phyloP scores from a whole-genome alignment of 2,888 invertebrate species.

The Halictus quadricinctus region DNA sequence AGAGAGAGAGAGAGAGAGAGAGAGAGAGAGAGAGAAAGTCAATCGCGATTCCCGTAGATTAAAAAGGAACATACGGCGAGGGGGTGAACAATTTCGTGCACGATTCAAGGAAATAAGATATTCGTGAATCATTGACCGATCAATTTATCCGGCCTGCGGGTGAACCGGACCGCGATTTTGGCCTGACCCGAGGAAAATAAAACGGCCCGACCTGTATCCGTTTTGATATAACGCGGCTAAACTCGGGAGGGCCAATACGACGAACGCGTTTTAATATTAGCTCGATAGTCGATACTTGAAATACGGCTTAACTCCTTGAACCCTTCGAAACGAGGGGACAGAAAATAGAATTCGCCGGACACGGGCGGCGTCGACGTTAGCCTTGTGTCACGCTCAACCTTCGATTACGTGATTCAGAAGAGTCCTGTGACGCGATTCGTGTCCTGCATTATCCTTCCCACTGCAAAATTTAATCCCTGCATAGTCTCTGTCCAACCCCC shows the following conservation, averaged over 20 bases:
- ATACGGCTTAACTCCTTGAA: slow-evolving; percentile 45
- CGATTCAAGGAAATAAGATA: slow-evolving; percentile 8
- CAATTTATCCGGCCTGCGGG: slow-evolving; percentile 7
- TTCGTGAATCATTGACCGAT: slow-evolving; percentile 20
- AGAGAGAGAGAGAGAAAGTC: neutral
- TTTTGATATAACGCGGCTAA: slow-evolving; percentile 62
- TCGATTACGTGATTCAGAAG: neutral
- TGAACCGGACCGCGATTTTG: slow-evolving; percentile 38
- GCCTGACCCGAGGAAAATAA: slow-evolving; percentile 62
- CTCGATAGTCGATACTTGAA: slow-evolving; percentile 63
- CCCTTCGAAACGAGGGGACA: slow-evolving; percentile 45
- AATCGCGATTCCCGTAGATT: neutral
- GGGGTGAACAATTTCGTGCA: neutral
- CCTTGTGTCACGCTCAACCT: neutral
- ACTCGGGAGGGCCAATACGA: slow-evolving; percentile 55
- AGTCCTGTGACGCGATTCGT: neutral
- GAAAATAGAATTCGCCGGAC: slow-evolving; percentile 61
- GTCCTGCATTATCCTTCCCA: neutral
- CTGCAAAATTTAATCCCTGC: neutral
- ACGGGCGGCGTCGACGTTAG: neutral
- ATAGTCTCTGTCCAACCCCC: neutral
- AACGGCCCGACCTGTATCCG: slow-evolving; percentile 66
- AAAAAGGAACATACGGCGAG: neutral
- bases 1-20: too few species aligned
- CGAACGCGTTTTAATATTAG: slow-evolving; percentile 65